Conservation (phyloP, 2,797 vertebrate species). For the Philypnodon macrostomus region DNA sequence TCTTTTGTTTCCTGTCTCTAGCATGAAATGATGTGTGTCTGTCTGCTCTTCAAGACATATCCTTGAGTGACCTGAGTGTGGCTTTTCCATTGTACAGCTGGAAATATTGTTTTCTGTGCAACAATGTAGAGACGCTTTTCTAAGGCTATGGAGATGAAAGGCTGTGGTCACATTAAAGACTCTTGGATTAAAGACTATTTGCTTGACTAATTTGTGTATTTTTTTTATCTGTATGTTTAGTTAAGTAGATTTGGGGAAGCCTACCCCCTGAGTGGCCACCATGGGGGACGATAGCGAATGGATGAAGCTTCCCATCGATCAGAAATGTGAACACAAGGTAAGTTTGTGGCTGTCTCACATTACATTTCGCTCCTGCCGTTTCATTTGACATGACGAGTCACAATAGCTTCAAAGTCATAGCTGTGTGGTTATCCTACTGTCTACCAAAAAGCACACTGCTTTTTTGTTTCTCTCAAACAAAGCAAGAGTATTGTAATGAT, state of each 20-base stretch:
- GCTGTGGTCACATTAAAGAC: no score
- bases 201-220: background rate
- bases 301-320: conserved; percentile 95
- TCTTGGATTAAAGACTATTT: no score
- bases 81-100: no score
- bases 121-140: no score
- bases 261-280: conserved; percentile 59
- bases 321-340: conserved; percentile 98
- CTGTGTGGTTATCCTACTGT: background rate
- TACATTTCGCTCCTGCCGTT: background rate
- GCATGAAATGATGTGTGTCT: background rate
- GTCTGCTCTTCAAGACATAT: no score
- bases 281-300: conserved; percentile 99
- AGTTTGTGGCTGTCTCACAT: background rate
- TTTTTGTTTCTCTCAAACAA: background rate
- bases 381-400: background rate
- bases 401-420: background rate
- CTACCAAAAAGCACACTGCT: background rate
- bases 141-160: no score
- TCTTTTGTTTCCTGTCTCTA: background rate
- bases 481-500: background rate
- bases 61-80: no score
- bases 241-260: conserved; percentile 62
- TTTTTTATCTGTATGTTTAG: conserved; percentile 39
- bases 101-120: no score